phyloP scores from a whole-genome alignment of 2,888 invertebrate species.

The Thymelicus sylvestris region DNA sequence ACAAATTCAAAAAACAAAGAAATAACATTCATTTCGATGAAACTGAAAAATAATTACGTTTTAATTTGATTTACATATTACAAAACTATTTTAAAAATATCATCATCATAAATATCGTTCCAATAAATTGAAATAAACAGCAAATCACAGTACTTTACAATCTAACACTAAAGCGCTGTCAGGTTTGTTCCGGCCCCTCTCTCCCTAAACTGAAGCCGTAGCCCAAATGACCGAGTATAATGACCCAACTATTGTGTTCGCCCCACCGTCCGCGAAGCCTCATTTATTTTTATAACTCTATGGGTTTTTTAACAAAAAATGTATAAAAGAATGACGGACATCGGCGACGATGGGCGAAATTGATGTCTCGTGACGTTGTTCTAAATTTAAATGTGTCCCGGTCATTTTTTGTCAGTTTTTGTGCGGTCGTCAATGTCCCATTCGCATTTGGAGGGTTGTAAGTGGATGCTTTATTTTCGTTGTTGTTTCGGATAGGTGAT shows the following conservation, averaged over 20 bases:
- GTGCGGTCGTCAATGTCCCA: slow-evolving; percentile 41
- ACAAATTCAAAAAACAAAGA: too few species aligned
- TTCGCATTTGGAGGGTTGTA: slow-evolving; percentile 48
- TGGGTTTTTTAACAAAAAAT: slow-evolving; percentile 74
- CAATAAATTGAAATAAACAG: slow-evolving; percentile 38
- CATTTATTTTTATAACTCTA: slow-evolving; percentile 77
- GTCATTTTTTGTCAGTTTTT: slow-evolving; percentile 48
- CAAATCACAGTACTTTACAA: slow-evolving; percentile 58
- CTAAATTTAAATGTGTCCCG: slow-evolving; percentile 59
- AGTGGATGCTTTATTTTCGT: slow-evolving; percentile 30
- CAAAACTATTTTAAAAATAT: too few species aligned
- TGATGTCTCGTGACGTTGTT: slow-evolving; percentile 67
- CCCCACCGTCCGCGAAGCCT: slow-evolving; percentile 69
- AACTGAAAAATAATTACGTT: too few species aligned
- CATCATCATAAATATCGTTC: not conserved
- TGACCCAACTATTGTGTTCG: slow-evolving; percentile 82
- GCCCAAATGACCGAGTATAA: slow-evolving; percentile 81
- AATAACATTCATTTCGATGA: too few species aligned
- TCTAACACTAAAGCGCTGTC: slow-evolving; percentile 61
- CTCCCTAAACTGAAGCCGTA: slow-evolving; percentile 61
- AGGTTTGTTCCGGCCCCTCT: slow-evolving; percentile 66
- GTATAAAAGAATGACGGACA: slow-evolving; percentile 66
- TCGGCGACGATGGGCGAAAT: slow-evolving; percentile 60
- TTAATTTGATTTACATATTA: too few species aligned
- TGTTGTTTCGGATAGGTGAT: slow-evolving; percentile 16